A percentile compares a stretch with the other conserved stretches of the same genome.
Evolutionary conservation across 2,888 invertebrate genomes (phyloP).

Genomic region (Ochropleura plecta): DNA sequence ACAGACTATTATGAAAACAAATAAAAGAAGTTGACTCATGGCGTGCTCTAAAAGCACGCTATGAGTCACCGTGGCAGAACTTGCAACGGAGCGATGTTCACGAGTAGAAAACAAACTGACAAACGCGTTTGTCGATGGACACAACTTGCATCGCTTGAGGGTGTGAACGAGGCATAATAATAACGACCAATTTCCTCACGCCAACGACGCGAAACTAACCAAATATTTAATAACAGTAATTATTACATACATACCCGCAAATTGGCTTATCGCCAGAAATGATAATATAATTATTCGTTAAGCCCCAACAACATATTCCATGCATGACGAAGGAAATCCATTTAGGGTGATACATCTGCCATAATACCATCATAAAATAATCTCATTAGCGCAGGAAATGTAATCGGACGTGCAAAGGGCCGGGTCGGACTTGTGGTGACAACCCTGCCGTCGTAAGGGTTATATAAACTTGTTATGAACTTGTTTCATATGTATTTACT

Average conservation of each 20-base stretch:
- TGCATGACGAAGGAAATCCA: conserved; percentile 54
- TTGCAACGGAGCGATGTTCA: background rate
- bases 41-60: no score
- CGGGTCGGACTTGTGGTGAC: conserved; percentile 47
- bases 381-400: conserved; percentile 65
- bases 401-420: conserved; percentile 64
- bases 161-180: background rate
- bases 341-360: conserved; percentile 61
- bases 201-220: conserved; percentile 1
- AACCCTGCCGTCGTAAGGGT: conserved; percentile 41
- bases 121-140: background rate
- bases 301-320: conserved; percentile 52
- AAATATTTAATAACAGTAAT: conserved; percentile 45
- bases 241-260: conserved; percentile 44
- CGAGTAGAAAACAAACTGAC: background rate
- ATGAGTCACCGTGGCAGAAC: background rate
- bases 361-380: conserved; percentile 68
- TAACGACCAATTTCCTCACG: conserved; percentile 24
- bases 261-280: conserved; percentile 57
- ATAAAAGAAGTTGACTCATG: background rate
- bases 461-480: conserved; percentile 52
- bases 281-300: conserved; percentile 61
- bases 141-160: background rate
- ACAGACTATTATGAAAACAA: background rate
- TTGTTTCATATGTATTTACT: conserved; percentile 23